Base-by-base conservation (phyloP, 2,888 invertebrate genomes). In the Pilophorus perplexus region DNA sequence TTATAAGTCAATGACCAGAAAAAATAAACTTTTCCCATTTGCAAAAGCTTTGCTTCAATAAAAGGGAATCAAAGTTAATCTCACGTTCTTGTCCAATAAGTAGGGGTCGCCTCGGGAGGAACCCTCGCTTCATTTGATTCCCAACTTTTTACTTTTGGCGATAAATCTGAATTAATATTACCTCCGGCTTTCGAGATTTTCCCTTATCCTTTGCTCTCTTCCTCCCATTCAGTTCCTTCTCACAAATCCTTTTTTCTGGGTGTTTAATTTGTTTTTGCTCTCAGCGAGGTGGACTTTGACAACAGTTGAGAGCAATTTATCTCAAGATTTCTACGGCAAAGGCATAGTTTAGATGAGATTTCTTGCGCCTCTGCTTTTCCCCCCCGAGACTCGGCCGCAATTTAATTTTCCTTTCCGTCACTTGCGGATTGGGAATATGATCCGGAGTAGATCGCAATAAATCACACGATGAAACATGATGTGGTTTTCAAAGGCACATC, bases 61-160 rank as follows among this genome's bases (percentile, higher is more conserved):
- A 59, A 59, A 59, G 44, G 59, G 59, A 59, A 59, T 59, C 59
- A 59, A 59, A 59, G 59, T 59, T 59, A 59, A 59, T 59, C 59
- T 59, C 59, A 59, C 59, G 59, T 59, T 59, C 59, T 33, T 59
- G 59, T 59, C 59, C 23, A 59, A 59, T 59, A 59, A 59, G 55
- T 2, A 44, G 44, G 57, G 20, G 20, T n/a, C 6, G n/a, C 18
- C 6, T n/a, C n/a, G 27, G 44, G 27, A 59, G 23, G 38, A 14
- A 12, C 55, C 38, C 55, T 55, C 55, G 55, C 55, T 38, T 55
- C 55, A 55, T 55, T 55, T 55, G 55, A 38, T 55, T 42, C 44
- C 40, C 59, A 59, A 59, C 59, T 59, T 59, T 59, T 59, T 59
- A 55, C 55, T 55, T 55, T 44, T 14, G 28, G 59, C 23, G 59